Base-by-base conservation (phyloP, 2,888 invertebrate genomes). In the Andrena trimmerana region DNA sequence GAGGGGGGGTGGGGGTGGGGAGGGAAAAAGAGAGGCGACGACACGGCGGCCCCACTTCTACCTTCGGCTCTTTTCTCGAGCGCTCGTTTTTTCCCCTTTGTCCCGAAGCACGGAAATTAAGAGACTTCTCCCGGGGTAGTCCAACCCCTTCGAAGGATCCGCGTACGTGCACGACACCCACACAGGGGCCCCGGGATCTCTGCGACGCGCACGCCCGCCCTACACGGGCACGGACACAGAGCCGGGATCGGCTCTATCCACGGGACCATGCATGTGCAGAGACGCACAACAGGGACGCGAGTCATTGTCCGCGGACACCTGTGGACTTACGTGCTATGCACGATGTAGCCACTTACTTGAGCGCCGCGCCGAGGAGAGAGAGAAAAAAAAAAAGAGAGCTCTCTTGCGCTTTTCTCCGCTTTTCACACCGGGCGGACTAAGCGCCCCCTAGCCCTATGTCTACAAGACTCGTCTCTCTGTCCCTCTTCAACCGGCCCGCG, bases 261-360 rank as follows among this genome's bases (percentile, higher is more conserved):
- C 62, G 78, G 78, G 70, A 67, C 68, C 77, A 68, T 70, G 73
- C 42, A 63, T 73, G 82, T 81, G 87, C 76, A 78, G 83, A 80
- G 83, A 85, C 71, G 78, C 77, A 81, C 81, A 84, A 82, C 85
- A 80, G 86, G 81, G 81, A 86, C 82, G 74, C 81, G 86, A 85
- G 86, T 89, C 92, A 93, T 93, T 93, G 93, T 93, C 93, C 92
- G 89, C 91, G 90, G 92, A 93, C 93, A 93, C 93, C 93, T 94
- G 93, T 93, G 92, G 93, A 93, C 93, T 90, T 88, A 85, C 88
- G 86, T 81, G 88, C 75, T 79, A 85, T 85, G 81, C 80, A 88
- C 91, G 90, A 86, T 86, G 90, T 81, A 89, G 89, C 91, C 92
- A 92, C 93, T 93, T 91, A 91, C 90, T 91, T 91, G 80, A 81